A percentile compares a stretch with the other conserved stretches of the same genome.
These are phyloP conservation scores for Eupithecia dodoneata DNA, from an alignment of 2,888 invertebrate species.

Conservation along the genomic window DNA sequence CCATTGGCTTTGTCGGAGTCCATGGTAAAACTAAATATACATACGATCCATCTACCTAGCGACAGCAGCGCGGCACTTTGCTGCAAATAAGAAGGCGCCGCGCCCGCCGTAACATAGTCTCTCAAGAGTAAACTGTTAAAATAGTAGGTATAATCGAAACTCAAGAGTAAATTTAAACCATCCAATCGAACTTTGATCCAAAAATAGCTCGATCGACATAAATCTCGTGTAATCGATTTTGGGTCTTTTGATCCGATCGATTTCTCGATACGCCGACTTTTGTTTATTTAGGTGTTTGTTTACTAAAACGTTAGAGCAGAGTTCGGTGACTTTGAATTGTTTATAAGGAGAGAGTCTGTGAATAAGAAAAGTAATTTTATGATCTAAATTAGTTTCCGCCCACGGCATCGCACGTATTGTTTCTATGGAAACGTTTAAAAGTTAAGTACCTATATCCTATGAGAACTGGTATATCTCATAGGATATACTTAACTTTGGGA, in stretches of 20 bases:
- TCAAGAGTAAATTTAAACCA: slow-evolving; percentile 42
- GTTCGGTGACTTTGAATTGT: slow-evolving; percentile 22
- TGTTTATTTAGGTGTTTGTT: slow-evolving; percentile 19
- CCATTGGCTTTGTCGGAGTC: too few species aligned
- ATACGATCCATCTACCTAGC: too few species aligned
- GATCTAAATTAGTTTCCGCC: too few species aligned
- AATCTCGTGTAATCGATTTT: slow-evolving; percentile 61
- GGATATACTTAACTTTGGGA: too few species aligned
- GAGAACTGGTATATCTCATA: too few species aligned
- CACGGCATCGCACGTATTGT: too few species aligned
- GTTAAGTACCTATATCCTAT: too few species aligned
- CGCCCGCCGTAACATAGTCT: too few species aligned
- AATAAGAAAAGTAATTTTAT: not conserved
- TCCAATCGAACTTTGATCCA: slow-evolving; percentile 63
- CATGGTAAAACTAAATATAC: too few species aligned
- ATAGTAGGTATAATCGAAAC: not conserved
- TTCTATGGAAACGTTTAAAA: too few species aligned
- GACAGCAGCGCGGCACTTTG: too few species aligned
- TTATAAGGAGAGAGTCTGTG: not conserved
- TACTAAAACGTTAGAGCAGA: slow-evolving; percentile 13
- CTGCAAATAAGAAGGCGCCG: too few species aligned
- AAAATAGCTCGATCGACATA: slow-evolving; percentile 59
- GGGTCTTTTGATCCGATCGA: slow-evolving; percentile 65
- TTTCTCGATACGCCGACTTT: slow-evolving; percentile 46
- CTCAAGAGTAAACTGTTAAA: not conserved